These are phyloP conservation scores for Lasioglossum morio DNA, from an alignment of 2,888 invertebrate species.

Conservation along the genomic window DNA sequence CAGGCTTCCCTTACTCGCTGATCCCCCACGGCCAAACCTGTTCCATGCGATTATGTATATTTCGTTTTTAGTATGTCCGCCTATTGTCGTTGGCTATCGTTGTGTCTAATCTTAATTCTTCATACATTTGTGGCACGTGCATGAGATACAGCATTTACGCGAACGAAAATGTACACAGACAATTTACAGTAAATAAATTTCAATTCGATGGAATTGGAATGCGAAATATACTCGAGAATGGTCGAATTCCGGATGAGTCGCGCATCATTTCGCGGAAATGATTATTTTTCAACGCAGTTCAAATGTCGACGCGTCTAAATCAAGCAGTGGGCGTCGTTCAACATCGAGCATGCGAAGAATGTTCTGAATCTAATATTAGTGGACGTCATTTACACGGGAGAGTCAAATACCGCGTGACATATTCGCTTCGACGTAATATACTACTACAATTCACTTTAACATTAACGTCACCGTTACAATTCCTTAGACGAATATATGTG, in stretches of 20 bases:
- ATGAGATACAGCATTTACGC: not conserved
- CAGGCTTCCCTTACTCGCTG: slow-evolving; percentile 13
- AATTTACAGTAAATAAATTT: not conserved
- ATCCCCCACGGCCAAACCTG: slow-evolving; percentile 19
- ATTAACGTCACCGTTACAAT: not conserved
- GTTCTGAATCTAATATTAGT: slow-evolving; percentile 2
- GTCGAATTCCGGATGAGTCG: not conserved
- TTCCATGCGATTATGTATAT: not conserved
- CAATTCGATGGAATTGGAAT: not conserved
- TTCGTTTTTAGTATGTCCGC: not conserved
- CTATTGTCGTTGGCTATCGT: not conserved
- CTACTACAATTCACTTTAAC: not conserved
- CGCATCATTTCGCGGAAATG: not conserved
- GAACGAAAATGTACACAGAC: not conserved
- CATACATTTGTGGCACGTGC: not conserved
- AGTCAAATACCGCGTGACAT: slow-evolving; percentile 7
- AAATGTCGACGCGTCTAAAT: slow-evolving; percentile 14
- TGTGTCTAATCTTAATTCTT: not conserved
- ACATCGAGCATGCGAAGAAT: slow-evolving; percentile 22
- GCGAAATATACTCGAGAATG: not conserved
- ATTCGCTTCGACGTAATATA: not conserved
- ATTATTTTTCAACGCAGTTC: slow-evolving; percentile 31
- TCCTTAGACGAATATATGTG: not conserved
- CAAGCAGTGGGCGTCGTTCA: slow-evolving; percentile 17
- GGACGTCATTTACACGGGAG: slow-evolving; percentile 20